Conservation (phyloP, 2,113 vertebrate genomes). For the Loxodonta africana region DNA sequence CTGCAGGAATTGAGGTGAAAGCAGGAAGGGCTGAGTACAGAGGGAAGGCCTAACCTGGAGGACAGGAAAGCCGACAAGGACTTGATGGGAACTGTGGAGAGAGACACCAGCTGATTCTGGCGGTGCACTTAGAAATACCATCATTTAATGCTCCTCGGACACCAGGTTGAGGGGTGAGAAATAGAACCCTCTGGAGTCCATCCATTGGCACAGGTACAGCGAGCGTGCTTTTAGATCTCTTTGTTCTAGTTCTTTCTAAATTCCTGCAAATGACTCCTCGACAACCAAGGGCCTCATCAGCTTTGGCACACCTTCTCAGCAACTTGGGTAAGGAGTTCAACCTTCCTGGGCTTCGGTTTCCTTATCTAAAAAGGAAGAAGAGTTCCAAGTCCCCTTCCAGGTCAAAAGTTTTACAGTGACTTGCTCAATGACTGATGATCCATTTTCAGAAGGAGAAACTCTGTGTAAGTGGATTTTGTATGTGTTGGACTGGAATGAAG, state of each 20-base stretch:
- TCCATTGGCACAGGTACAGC: background rate
- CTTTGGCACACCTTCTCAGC: background rate
- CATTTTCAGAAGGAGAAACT: background rate
- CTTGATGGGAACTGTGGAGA: background rate
- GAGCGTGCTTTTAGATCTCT: constrained; percentile 6
- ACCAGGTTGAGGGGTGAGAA: background rate
- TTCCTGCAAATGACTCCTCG: background rate
- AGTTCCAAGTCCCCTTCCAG: background rate
- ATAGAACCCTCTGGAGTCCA: background rate
- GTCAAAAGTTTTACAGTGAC: background rate
- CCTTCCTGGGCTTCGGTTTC: background rate
- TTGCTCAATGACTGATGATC: background rate
- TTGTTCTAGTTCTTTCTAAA: background rate
- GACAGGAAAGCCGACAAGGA: constrained; percentile 37
- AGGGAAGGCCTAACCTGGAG: background rate
- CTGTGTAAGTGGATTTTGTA: background rate
- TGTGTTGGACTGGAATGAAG: background rate
- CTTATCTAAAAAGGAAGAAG: background rate
- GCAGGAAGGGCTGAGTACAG: constrained; percentile 65
- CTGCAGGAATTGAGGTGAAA: constrained; percentile 70
- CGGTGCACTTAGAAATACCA: background rate
- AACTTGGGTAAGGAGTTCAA: background rate
- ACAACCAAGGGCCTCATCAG: background rate
- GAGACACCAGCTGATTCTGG: background rate
- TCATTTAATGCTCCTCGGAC: background rate